phyloP scores from a whole-genome alignment of 2,113 vertebrate species.

The Ageneiosus marmoratus region DNA sequence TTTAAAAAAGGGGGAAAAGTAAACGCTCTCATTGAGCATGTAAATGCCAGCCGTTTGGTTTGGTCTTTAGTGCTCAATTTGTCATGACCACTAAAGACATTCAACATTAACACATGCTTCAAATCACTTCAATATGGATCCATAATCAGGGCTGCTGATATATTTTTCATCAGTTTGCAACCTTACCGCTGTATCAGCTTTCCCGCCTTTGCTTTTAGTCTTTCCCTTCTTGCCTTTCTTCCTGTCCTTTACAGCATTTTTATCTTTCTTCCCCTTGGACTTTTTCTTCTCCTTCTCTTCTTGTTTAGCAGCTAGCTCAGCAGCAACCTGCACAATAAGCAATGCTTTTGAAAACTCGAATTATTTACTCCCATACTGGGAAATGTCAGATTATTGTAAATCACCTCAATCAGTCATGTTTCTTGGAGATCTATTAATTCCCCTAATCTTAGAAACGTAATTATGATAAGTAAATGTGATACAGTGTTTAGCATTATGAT shows the following conservation, averaged over 20 bases:
- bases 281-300: constrained; percentile 66
- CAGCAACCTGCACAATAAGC: constrained; percentile 67
- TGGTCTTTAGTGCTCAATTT: constrained; percentile 5
- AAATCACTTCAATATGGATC: constrained; percentile 17
- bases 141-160: constrained; percentile 17
- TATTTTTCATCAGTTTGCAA: constrained; percentile 1
- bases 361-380: not conserved
- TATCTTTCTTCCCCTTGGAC: constrained; percentile 56
- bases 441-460: not conserved
- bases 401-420: not conserved
- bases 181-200: constrained; percentile 49
- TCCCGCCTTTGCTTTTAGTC: constrained; percentile 53
- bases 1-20: constrained; percentile 1
- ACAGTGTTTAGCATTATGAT: too few species aligned
- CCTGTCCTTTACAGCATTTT: constrained; percentile 42
- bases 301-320: constrained; percentile 69
- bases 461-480: too few species aligned
- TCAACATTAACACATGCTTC: not conserved
- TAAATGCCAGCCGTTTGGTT: constrained; percentile 27
- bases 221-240: constrained; percentile 58
- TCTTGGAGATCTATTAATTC: not conserved
- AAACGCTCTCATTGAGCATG: not conserved
- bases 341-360: not conserved
- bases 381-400: not conserved
- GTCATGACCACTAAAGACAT: constrained; percentile 30